A percentile compares a stretch with the other conserved stretches of the same genome.
phyloP scores from a whole-genome alignment of 1,140 invertebrate species.

The Ruditapes philippinarum region DNA sequence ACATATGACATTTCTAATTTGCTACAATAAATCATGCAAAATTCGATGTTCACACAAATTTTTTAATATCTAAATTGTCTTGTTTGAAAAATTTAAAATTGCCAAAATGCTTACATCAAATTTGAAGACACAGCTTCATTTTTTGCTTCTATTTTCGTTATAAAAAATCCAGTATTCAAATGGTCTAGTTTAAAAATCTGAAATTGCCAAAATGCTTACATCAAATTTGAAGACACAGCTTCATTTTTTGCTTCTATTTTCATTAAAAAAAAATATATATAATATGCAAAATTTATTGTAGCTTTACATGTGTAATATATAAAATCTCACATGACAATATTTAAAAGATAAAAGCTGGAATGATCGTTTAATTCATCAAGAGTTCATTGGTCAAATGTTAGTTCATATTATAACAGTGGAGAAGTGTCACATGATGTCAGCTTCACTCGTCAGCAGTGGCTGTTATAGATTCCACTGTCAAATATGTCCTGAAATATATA shows the following conservation, averaged over 20 bases:
- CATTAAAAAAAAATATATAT: too few species aligned
- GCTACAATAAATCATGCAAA: constrained; percentile 16
- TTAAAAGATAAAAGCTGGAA: constrained; percentile 37
- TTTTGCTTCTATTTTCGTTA: too few species aligned
- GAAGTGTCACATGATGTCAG: background rate
- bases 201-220: too few species aligned
- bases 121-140: too few species aligned
- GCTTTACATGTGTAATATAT: background rate
- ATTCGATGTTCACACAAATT: background rate
- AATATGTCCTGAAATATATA: constrained; percentile 40
- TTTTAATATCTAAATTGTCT: too few species aligned
- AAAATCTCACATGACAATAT: background rate
- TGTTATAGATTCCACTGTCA: constrained; percentile 43
- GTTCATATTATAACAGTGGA: background rate
- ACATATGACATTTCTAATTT: background rate
- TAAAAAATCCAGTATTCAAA: too few species aligned
- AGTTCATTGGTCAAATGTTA: constrained; percentile 37
- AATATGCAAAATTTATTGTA: constrained; percentile 20
- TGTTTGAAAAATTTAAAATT: too few species aligned
- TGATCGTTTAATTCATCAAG: background rate
- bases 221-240: too few species aligned
- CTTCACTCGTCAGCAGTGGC: background rate
- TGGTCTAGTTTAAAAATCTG: too few species aligned
- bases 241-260: too few species aligned
- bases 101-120: too few species aligned